Evolutionary conservation across 2,888 invertebrate genomes (phyloP).

Genomic region (Hypomecis punctinalis): DNA sequence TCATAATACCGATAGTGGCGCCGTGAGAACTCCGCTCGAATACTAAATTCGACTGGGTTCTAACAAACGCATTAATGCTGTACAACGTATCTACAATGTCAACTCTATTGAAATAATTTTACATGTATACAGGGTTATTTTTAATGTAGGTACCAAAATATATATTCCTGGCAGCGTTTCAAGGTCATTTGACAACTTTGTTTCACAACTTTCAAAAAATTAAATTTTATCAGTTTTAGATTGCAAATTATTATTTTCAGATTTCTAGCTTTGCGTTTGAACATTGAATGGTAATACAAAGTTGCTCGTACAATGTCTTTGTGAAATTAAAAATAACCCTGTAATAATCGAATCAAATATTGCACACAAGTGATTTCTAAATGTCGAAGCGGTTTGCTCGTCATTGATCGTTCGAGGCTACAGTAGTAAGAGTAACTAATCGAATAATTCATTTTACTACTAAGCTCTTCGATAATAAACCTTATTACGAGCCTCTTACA

Average conservation of each 20-base stretch:
- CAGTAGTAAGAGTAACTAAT: conserved; percentile 2
- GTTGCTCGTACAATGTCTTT: too few species aligned
- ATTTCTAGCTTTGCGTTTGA: too few species aligned
- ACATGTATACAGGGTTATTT: too few species aligned
- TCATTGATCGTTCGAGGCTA: conserved; percentile 16
- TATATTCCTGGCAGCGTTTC: too few species aligned
- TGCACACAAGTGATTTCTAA: conserved; percentile 19
- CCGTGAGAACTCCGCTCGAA: conserved; percentile 35
- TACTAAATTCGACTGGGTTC: conserved; percentile 34
- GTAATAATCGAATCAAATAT: conserved; percentile 14
- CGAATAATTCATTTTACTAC: conserved; percentile 20
- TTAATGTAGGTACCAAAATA: too few species aligned
- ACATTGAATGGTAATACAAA: too few species aligned
- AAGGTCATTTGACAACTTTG: too few species aligned
- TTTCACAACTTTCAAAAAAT: too few species aligned
- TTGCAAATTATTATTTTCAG: too few species aligned
- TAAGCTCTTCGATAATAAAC: conserved; percentile 42
- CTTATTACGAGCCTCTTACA: conserved; percentile 33
- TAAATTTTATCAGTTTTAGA: too few species aligned
- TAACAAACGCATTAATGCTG: conserved; percentile 58
- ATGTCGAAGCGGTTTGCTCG: conserved; percentile 8
- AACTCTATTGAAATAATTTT: neutral
- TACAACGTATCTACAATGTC: conserved; percentile 58
- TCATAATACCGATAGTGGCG: conserved; percentile 52
- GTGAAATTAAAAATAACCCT: too few species aligned